A percentile compares a stretch with the other conserved stretches of the same genome.
These are phyloP conservation scores for Onychomys leucogaster DNA, from an alignment of 2,797 vertebrate genomes.

Conservation along the genomic window DNA sequence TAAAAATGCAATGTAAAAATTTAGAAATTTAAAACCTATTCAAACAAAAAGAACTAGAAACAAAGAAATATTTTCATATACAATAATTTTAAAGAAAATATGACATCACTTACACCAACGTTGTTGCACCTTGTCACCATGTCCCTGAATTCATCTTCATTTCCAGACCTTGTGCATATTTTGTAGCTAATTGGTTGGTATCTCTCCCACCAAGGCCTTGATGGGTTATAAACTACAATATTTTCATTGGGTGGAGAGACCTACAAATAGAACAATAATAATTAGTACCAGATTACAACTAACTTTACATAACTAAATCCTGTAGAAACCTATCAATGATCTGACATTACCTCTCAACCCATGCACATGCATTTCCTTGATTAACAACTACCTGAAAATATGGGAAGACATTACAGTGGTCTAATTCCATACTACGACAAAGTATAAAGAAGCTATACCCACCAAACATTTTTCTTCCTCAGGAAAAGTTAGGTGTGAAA, in stretches of 20 bases:
- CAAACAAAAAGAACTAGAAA: neutral
- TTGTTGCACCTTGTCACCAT: constrained; percentile 97
- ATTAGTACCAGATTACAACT: neutral
- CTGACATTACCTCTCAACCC: neutral
- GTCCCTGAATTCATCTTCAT: constrained; percentile 92
- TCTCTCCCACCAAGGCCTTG: constrained; percentile 94
- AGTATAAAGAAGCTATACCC: fast-evolving
- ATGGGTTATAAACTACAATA: constrained; percentile 88
- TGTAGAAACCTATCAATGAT: neutral
- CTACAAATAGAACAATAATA: constrained; percentile 83
- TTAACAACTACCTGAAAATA: neutral
- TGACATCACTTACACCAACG: constrained; percentile 91
- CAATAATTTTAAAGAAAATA: neutral
- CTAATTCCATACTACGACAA: neutral
- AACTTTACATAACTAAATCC: neutral
- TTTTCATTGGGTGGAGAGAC: constrained; percentile 96
- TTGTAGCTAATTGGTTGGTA: constrained; percentile 97
- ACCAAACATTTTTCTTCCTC: neutral
- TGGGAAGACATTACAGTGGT: neutral
- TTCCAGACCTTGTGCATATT: constrained; percentile 95
- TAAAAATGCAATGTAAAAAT: neutral
- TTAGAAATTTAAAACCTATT: neutral
- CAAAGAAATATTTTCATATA: neutral
- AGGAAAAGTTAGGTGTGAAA: neutral
- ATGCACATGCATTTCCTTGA: fast-evolving